Percentiles rank a stretch among this genome's conserved stretches.
phyloP scores from a whole-genome alignment of 2,888 invertebrate genomes.

The Abrostola triplasia region DNA sequence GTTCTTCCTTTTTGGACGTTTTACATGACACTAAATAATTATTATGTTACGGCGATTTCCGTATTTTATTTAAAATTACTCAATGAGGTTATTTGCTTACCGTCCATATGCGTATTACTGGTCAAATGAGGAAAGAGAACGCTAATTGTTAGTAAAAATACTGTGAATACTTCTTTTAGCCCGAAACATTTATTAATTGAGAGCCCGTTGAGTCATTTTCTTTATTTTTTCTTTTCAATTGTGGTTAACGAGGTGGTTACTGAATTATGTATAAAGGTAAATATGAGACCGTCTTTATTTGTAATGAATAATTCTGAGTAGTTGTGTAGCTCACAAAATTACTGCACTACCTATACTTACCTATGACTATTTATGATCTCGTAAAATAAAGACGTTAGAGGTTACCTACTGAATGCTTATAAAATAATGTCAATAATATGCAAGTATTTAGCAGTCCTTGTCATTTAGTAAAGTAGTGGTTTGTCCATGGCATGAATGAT shows the following conservation, averaged over 20 bases:
- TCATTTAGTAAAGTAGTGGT: too few relatives aligned
- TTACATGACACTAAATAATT: too few relatives aligned
- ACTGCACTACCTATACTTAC: background rate
- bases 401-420: background rate
- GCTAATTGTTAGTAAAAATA: slow-evolving; percentile 15
- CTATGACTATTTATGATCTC: background rate
- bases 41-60: too few relatives aligned
- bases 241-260: slow-evolving; percentile 2
- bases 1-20: too few relatives aligned
- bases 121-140: slow-evolving; percentile 27
- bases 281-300: slow-evolving; percentile 1
- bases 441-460: too few relatives aligned
- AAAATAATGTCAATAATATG: too few relatives aligned
- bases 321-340: background rate
- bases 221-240: slow-evolving; percentile 10
- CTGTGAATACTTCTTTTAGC: slow-evolving; percentile 15
- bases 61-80: too few relatives aligned
- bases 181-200: slow-evolving; percentile 35
- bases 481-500: too few relatives aligned
- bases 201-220: slow-evolving; percentile 32
- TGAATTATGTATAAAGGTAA: background rate
- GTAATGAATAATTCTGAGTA: slow-evolving; percentile 1
- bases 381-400: background rate
- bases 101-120: background rate
- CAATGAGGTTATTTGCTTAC: too few relatives aligned